A percentile compares a stretch with the other conserved stretches of the same genome.
phyloP scores from a whole-genome alignment of 2,888 invertebrate species.

The Drosophila mercatorum region DNA sequence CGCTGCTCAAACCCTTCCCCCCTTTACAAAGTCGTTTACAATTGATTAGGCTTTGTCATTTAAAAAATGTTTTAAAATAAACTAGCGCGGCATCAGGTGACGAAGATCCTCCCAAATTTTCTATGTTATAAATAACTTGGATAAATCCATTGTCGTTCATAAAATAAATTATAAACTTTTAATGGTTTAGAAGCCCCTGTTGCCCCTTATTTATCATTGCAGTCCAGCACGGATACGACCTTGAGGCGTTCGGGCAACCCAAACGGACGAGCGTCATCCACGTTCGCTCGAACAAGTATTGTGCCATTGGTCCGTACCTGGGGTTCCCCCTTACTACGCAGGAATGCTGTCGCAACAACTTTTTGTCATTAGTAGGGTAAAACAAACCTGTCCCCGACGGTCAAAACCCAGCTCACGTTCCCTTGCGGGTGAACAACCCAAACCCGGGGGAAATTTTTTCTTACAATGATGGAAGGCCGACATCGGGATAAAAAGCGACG shows the following conservation, averaged over 20 bases:
- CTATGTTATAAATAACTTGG: no score
- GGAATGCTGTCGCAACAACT: no score
- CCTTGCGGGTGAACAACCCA: constrained; percentile 1
- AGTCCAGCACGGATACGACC: constrained; percentile 4
- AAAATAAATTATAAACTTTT: constrained; percentile 1
- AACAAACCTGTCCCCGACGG: constrained; percentile 1
- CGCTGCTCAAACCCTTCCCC: no score
- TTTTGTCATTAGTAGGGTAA: no score
- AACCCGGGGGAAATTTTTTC: constrained; percentile 1
- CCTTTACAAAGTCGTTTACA: no score
- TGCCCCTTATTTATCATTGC: constrained; percentile 4
- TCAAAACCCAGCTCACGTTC: constrained; percentile 1
- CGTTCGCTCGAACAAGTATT: constrained; percentile 4
- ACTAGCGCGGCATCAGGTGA: no score
- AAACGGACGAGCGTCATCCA: constrained; percentile 4
- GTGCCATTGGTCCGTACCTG: constrained; percentile 4
- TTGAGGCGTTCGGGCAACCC: constrained; percentile 2
- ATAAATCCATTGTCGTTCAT: background rate
- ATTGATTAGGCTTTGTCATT: no score
- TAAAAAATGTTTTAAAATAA: no score
- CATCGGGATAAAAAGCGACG: constrained; percentile 2
- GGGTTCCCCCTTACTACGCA: constrained; percentile 2
- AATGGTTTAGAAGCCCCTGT: constrained; percentile 2
- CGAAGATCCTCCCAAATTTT: no score
- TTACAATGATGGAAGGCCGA: constrained; percentile 2